Base-by-base conservation (phyloP, 2,113 vertebrate species). In the Daphoenositta chrysoptera region DNA sequence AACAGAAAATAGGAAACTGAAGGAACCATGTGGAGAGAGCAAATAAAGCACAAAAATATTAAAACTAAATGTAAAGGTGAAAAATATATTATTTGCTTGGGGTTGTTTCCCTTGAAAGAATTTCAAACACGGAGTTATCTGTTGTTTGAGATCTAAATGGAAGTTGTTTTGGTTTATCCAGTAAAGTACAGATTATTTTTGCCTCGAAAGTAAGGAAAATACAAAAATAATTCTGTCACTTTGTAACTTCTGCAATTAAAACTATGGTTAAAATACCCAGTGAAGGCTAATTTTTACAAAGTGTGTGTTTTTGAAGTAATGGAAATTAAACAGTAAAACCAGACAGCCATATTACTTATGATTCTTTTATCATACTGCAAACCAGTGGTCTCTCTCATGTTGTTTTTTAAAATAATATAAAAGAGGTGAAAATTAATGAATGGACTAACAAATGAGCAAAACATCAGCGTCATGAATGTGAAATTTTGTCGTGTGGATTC, bases 31-130 rank as follows among this genome's bases (percentile, higher is more conserved):
- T 83, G 68, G 75, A 88, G 84, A 90, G 42, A 88, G 28, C 72
- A 96, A 96, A 94, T 91, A 97, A 90, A 95, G 72, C 16, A 56
- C 37, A 94, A 82, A 95, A 79, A 92, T 93, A 90, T 95, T 89
- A 82, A 79, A 94, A 95, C 92, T 94, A 70, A 92, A 79, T 93
- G 87, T 94, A 90, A 87, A 92, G 40, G 40, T 72, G 63, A 92
- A 94, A 94, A 94, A 90, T 76, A 45, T 35, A 84, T 35, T 23
- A 75, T 94, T 82, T 94, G n/a, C 65, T 50, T 39, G 39, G 3
- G 5, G 21, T 71, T 89, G 48, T 65, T 85, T 78, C n/a, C 47
- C 24, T 58, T 85, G 65, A 68, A 94, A 79, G 54, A 87, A 82
- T 87, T 83, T 81, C 57, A 94, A 92, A 56, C n/a, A 51, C 56